Conservation (phyloP, 2,888 invertebrate species). For the Erpobdella octoculata region DNA sequence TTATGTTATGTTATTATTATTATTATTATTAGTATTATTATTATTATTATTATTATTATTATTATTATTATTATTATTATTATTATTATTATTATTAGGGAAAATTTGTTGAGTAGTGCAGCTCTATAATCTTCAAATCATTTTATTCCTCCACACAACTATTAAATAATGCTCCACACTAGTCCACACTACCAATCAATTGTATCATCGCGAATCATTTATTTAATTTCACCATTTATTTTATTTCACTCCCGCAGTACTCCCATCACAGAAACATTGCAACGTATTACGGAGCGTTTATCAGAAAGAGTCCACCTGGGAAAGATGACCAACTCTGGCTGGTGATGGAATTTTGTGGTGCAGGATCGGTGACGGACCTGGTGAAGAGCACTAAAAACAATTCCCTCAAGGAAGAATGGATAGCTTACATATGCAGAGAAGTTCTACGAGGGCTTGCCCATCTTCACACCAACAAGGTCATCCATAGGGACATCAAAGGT, state of each 20-base stretch:
- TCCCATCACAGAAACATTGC: constrained; percentile 87
- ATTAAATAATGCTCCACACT: no score
- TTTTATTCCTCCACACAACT: no score
- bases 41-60: no score
- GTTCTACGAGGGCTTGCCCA: constrained; percentile 55
- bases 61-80: no score
- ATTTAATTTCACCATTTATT: no score
- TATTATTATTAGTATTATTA: no score
- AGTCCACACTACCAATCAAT: no score
- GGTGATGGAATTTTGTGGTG: constrained; percentile 99
- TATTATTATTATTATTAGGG: no score
- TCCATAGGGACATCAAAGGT: constrained; percentile 92
- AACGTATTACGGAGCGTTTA: constrained; percentile 99
- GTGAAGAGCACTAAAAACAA: constrained; percentile 93
- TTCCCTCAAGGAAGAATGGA: constrained; percentile 98
- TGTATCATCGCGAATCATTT: no score
- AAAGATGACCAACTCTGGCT: constrained; percentile 97
- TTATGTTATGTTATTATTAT: no score
- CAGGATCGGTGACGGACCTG: constrained; percentile 95
- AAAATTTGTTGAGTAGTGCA: no score
- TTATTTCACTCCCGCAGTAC: constrained; percentile 43
- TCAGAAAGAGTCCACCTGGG: constrained; percentile 91
- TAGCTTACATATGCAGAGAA: constrained; percentile 91
- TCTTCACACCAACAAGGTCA: constrained; percentile 51
- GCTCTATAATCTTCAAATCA: no score